These are phyloP conservation scores for Dusona sp. DNA, from an alignment of 2,888 invertebrate genomes.

Conservation along the genomic window DNA sequence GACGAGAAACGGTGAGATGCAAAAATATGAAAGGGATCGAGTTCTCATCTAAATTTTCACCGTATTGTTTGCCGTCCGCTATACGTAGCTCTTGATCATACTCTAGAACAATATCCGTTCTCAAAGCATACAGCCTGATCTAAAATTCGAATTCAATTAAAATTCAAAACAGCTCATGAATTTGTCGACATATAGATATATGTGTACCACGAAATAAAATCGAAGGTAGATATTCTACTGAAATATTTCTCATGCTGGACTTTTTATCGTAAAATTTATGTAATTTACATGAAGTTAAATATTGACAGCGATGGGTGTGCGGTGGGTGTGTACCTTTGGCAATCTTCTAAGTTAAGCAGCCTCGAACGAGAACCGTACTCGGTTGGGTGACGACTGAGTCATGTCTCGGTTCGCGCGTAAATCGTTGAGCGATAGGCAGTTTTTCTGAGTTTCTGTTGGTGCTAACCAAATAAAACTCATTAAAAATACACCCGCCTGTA, in stretches of 20 bases:
- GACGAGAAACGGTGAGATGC: conserved; percentile 9
- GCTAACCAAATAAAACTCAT: too few relatives aligned
- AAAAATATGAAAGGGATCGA: conserved; percentile 40
- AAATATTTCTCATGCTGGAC: not conserved
- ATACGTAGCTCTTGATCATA: not conserved
- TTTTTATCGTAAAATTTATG: not conserved
- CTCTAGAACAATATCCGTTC: not conserved
- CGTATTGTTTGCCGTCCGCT: conserved; percentile 9
- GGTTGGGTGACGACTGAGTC: too few relatives aligned
- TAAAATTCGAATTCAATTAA: not conserved
- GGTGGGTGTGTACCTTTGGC: too few relatives aligned
- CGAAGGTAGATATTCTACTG: not conserved
- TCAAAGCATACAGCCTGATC: not conserved
- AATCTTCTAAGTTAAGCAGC: too few relatives aligned
- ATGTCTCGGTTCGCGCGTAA: too few relatives aligned
- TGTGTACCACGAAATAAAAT: not conserved
- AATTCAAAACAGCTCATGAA: not conserved
- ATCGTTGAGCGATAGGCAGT: too few relatives aligned
- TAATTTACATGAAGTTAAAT: not conserved
- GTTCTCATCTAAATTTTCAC: conserved; percentile 1
- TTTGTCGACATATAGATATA: not conserved
- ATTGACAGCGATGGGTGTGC: too few relatives aligned
- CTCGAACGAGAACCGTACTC: too few relatives aligned
- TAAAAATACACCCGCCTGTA: too few relatives aligned
- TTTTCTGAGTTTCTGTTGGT: too few relatives aligned